Conservation (phyloP, 2,113 vertebrate genomes). For the Herpailurus yagouaroundi region DNA sequence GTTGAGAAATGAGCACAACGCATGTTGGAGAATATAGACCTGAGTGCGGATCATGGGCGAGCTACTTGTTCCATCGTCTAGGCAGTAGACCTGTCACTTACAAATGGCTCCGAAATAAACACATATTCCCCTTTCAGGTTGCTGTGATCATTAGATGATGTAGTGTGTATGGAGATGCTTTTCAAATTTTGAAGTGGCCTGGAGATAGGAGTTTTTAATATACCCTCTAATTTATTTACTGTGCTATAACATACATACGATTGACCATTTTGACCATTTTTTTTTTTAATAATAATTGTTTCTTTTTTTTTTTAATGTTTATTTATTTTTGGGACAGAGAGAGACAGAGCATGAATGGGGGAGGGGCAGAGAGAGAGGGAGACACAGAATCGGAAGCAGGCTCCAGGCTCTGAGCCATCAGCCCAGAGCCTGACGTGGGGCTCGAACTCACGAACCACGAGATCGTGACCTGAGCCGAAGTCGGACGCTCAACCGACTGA, state of each 20-base stretch:
- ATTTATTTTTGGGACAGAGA: too few species aligned
- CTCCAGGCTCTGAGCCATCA: too few species aligned
- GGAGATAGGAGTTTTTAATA: not conserved
- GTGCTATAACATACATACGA: too few species aligned
- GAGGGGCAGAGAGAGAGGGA: too few species aligned
- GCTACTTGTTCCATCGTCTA: fast-evolving
- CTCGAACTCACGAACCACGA: too few species aligned
- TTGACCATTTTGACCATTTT: not conserved
- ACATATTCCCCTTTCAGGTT: fast-evolving
- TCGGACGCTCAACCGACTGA: too few species aligned
- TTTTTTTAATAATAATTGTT: too few species aligned
- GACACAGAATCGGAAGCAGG: too few species aligned
- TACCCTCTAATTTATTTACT: not conserved
- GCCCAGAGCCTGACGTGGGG: too few species aligned
- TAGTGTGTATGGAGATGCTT: not conserved
- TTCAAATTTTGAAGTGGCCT: not conserved
- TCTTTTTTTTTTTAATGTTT: too few species aligned
- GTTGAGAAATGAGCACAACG: not conserved
- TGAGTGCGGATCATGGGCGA: not conserved
- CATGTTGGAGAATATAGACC: not conserved
- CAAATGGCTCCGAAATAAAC: fast-evolving
- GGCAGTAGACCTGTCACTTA: fast-evolving
- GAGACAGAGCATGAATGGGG: too few species aligned
- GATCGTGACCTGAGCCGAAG: too few species aligned
- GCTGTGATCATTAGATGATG: not conserved